A percentile compares a stretch with the other conserved stretches of the same genome.
phyloP scores from a whole-genome alignment of 37 sponge, comb jelly and placozoan genomes.

The Bolinopsis microptera region DNA sequence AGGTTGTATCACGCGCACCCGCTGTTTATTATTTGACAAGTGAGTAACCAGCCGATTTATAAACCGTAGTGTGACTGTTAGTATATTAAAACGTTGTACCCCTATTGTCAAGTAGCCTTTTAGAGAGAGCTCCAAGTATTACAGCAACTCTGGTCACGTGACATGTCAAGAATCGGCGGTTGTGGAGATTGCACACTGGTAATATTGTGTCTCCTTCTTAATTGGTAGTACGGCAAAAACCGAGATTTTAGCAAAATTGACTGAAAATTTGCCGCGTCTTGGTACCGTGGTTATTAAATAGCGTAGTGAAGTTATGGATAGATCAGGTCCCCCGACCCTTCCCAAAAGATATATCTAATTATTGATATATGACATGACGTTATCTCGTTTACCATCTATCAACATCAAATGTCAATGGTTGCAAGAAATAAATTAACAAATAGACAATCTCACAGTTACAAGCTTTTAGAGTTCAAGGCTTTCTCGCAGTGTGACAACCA shows the following conservation, averaged over 20 bases:
- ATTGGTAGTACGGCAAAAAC: too few species aligned
- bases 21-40: neutral
- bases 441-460: neutral
- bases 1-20: neutral
- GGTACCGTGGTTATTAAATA: too few species aligned
- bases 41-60: neutral
- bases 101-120: neutral
- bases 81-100: neutral
- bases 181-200: neutral
- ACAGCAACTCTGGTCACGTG: neutral
- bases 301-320: too few species aligned
- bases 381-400: too few species aligned
- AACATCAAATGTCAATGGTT: neutral
- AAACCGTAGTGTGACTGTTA: neutral
- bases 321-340: too few species aligned
- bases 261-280: too few species aligned
- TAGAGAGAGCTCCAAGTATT: neutral
- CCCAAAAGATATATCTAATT: too few species aligned
- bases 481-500: slow-evolving; percentile 22
- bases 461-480: neutral
- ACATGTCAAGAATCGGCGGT: neutral
- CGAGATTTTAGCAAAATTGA: too few species aligned
- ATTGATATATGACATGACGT: too few species aligned
- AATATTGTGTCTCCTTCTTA: neutral
- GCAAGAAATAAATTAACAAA: slow-evolving; percentile 44